Evolutionary conservation across 2,797 vertebrate genomes (phyloP), one percentile per base, ranked within the genome.

Genomic region (Poeciliopsis gracilis): DNA sequence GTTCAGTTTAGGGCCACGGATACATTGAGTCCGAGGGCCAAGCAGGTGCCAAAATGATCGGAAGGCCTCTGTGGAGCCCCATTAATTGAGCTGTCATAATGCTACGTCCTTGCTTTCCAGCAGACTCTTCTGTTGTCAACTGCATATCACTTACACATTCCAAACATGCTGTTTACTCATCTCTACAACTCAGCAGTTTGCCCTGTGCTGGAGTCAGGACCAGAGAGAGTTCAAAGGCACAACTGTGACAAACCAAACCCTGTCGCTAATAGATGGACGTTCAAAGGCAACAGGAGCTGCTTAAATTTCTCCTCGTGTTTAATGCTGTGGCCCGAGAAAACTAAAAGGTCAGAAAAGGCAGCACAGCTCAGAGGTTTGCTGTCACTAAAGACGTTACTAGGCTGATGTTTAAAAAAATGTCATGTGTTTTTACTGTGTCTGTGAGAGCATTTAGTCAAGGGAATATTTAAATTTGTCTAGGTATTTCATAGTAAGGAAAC

Each of bases 81-180:
- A 88, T 89, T 94, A 92, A 93, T 92, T 90, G 88, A 91, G 89
- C 89, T 92, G 89, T 93, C 93, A 93, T 90, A 70, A 89, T 79
- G 85, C 79, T 83, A 87, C 43, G 86, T 90, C 91, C 92, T 94
- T 87, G 82, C 86, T 90, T 89, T 86, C 86, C 86, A 89, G 92
- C 91, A 89, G 81, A 92, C 88, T 90, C 88, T 86, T 91, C 80
- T 86, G 87, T 90, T 89, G 89, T 90, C 91, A 87, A 84, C 70
- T 72, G 77, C 80, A 82, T 86, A 86, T 87, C 82, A 80, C 78
- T 73, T 70, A 70, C 78, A 82, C 59, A 79, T 69, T 59, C 51
- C 73, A 72, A 75, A 67, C 73, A 76, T 77, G 72, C 66, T 59
- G 72, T 76, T 88, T 78, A 86, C 83, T 38, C 77, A 75, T 80